Conservation (phyloP, 1,140 invertebrate species). For the Procambarus clarkii region DNA sequence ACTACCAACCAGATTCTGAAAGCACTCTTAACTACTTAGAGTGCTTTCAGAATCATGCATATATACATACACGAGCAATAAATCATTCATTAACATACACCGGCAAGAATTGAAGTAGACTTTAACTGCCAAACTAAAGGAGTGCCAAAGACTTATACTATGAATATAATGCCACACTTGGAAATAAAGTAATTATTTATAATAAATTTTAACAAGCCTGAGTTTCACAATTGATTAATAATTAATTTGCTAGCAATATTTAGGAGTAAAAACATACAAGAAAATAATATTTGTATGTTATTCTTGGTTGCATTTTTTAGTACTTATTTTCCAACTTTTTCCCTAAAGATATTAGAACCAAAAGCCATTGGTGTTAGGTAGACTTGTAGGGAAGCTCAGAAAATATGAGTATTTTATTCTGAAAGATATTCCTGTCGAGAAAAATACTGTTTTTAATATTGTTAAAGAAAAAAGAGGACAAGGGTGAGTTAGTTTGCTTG, state of each 20-base stretch:
- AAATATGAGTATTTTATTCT: neutral
- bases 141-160: slow-evolving; percentile 12
- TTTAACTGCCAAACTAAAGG: neutral
- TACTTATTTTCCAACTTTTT: neutral
- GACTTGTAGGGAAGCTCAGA: neutral
- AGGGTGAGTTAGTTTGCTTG: too few species aligned
- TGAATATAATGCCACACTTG: neutral
- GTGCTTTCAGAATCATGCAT: too few species aligned
- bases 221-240: neutral
- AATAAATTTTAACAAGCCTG: neutral
- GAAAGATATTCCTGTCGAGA: too few species aligned
- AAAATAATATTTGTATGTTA: neutral
- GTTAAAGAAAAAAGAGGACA: too few species aligned
- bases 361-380: neutral
- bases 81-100: too few species aligned
- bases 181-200: neutral
- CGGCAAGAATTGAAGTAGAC: neutral
- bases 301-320: too few species aligned
- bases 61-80: too few species aligned
- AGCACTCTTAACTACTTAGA: neutral
- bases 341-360: neutral
- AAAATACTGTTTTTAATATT: too few species aligned
- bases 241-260: neutral
- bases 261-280: neutral
- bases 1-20: neutral